Evolutionary conservation across 2,113 vertebrate genomes (phyloP).

Genomic region (Muntiacus muntjak): DNA sequence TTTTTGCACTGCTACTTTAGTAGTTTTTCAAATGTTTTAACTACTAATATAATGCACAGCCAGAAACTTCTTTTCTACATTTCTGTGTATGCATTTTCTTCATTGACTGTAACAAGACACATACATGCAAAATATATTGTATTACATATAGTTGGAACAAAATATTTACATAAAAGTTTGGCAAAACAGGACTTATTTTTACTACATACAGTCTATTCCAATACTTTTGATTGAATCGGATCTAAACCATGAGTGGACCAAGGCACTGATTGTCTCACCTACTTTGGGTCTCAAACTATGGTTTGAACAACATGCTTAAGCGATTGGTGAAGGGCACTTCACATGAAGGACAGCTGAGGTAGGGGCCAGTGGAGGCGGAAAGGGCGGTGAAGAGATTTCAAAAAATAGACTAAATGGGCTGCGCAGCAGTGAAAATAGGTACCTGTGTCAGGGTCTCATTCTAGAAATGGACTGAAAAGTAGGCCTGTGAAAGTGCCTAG

Average conservation of each 20-base stretch:
- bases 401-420: not conserved
- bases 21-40: not conserved
- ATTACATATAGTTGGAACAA: not conserved
- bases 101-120: not conserved
- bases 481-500: too few species aligned
- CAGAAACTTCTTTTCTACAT: not conserved
- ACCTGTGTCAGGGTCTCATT: not conserved
- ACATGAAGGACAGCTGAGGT: not conserved
- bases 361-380: not conserved
- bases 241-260: not conserved
- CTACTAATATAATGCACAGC: not conserved
- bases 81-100: not conserved
- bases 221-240: not conserved
- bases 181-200: not conserved
- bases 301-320: constrained; percentile 6
- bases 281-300: not conserved
- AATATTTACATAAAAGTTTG: not conserved
- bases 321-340: not conserved
- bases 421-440: not conserved
- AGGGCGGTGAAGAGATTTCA: not conserved
- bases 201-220: not conserved
- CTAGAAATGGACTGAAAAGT: not conserved
- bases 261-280: not conserved
- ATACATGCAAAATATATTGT: not conserved
- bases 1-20: not conserved